Conservation (phyloP, 2,113 vertebrate genomes). For the Callospermophilus lateralis region DNA sequence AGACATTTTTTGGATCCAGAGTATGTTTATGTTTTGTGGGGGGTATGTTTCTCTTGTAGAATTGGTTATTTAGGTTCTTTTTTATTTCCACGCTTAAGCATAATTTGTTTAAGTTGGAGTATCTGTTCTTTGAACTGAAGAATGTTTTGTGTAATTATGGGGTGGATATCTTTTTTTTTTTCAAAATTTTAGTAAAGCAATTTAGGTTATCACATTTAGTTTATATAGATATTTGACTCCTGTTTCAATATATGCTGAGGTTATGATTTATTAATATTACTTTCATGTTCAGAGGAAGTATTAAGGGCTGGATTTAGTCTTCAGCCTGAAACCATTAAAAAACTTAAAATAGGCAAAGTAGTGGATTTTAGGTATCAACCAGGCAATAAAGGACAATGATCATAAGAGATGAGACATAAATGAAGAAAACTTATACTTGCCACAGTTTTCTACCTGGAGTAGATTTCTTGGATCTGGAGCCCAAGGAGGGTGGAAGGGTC, state of each 20-base stretch:
- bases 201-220: not conserved
- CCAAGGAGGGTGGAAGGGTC: not conserved
- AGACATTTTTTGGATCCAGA: not conserved
- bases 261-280: not conserved
- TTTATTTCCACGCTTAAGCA: not conserved
- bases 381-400: constrained; percentile 5
- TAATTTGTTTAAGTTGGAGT: not conserved
- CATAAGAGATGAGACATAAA: not conserved
- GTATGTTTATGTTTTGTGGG: not conserved
- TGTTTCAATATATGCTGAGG: not conserved
- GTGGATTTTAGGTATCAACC: not conserved
- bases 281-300: not conserved
- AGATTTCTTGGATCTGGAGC: not conserved
- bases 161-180: not conserved
- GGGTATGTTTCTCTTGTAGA: not conserved
- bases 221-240: not conserved
- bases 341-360: not conserved
- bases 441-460: not conserved
- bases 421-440: not conserved
- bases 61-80: not conserved
- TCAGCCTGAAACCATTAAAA: not conserved
- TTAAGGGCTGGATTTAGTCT: not conserved
- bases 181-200: not conserved
- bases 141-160: not conserved
- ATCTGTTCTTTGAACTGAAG: not conserved